These are phyloP conservation scores for Geotrypetes seraphini DNA, from an alignment of 2,797 vertebrate genomes.

Conservation along the genomic window DNA sequence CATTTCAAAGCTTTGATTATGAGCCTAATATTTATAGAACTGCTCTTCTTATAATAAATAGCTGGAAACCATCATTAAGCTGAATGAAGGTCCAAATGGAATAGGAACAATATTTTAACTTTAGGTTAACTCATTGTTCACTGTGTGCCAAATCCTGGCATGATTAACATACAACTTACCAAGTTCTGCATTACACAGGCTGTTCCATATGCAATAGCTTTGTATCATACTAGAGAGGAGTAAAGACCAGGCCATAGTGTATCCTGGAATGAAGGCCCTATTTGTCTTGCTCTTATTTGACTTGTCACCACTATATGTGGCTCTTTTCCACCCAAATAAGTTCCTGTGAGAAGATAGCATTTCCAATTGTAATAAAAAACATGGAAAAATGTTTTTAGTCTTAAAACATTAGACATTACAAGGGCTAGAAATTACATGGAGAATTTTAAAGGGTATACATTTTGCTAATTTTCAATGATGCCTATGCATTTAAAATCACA, in stretches of 20 bases:
- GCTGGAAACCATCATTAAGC: background rate
- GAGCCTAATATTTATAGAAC: no score
- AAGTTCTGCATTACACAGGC: background rate
- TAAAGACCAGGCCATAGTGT: background rate
- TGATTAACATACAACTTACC: background rate
- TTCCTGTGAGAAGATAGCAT: background rate
- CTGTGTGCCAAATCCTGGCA: background rate
- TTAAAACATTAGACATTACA: no score
- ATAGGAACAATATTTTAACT: no score
- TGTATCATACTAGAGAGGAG: background rate
- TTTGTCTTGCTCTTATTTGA: no score
- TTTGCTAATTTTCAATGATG: no score
- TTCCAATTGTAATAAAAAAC: background rate
- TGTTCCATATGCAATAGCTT: background rate
- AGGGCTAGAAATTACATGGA: no score
- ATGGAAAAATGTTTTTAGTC: background rate
- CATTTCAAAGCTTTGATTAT: no score
- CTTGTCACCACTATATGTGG: background rate
- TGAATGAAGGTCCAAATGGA: no score
- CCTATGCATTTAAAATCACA: no score
- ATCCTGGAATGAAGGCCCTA: background rate
- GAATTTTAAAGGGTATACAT: background rate
- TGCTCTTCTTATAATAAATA: background rate
- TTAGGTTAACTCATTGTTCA: background rate
- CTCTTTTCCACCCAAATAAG: background rate